Evolutionary conservation across 1,140 invertebrate species (phyloP), one percentile per base, ranked within the genome.

Genomic region (Arion vulgaris): DNA sequence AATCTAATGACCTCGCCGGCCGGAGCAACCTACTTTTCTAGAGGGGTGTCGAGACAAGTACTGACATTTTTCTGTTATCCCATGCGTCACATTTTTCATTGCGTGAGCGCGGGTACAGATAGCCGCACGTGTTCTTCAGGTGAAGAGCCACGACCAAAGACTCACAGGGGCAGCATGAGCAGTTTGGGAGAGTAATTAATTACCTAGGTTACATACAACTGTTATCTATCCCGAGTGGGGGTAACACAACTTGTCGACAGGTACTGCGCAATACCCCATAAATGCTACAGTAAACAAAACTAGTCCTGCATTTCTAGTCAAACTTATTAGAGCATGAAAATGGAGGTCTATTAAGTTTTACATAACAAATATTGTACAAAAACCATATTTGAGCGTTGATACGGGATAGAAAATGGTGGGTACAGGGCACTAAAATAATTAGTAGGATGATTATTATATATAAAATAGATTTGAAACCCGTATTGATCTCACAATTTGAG

Each of bases 1-100:
- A 89, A 81, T 82, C 81, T 83, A 88, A 81, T 88, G 88, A 89
- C 88, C 88, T 85, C 86, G 83, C 83, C 84, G 87, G 85, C 87
- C 86, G 87, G 87, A 81, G 81, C 77, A 87, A 85, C 83, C 87
- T 86, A 88, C 80, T 88, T 88, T 81, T 82, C 62, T 51, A 75
- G 68, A 84, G 87, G 87, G 87, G 88, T 87, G 87, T 85, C 73
- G 86, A 85, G 26, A 19, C 28, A 9, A 49, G n/a, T 57, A 57
- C 11, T 45, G 49, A 53, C 45, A 4, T 77, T 77, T 45, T 45
- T 45, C 15, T 45, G 5, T 45, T 45, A 7, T 45, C 5, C 41
- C 49, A 9, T 34, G 26, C 72, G 9, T 38, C 28, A n/a, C n/a
- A 17, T 74, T 45, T 45, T 19, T 28, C 23, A 74, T 75, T 75